Evolutionary conservation across 2,888 invertebrate species (phyloP).

Genomic region (Timema cristinae): DNA sequence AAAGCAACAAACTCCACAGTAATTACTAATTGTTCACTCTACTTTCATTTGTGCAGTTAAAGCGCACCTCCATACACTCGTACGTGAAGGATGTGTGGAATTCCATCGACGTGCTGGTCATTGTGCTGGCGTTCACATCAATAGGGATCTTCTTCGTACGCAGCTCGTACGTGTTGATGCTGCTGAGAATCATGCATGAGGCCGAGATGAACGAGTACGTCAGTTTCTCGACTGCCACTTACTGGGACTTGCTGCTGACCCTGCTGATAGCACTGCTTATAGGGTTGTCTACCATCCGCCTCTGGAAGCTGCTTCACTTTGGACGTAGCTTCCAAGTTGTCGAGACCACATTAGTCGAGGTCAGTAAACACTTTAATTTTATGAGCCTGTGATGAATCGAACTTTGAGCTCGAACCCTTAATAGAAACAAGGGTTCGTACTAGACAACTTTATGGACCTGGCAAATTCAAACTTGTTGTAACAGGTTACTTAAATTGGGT

Average conservation of each 20-base stretch:
- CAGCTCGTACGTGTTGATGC: constrained; percentile 14
- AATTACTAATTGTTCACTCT: no score
- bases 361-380: no score
- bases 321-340: constrained; percentile 16
- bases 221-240: constrained; percentile 19
- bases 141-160: constrained; percentile 17
- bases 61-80: background rate
- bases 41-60: background rate
- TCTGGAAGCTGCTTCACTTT: constrained; percentile 25
- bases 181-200: constrained; percentile 14
- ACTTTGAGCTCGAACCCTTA: no score
- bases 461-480: no score
- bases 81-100: constrained; percentile 22
- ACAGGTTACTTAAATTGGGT: no score
- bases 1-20: no score
- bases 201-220: constrained; percentile 23
- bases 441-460: no score
- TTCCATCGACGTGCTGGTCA: constrained; percentile 17
- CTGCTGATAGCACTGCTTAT: constrained; percentile 18
- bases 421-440: no score
- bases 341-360: constrained; percentile 16
- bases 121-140: background rate
- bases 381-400: no score
- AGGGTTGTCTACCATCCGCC: constrained; percentile 17
- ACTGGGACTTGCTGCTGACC: constrained; percentile 19